phyloP scores from a whole-genome alignment of 2,888 invertebrate genomes.

The Dryomyza anilis region DNA sequence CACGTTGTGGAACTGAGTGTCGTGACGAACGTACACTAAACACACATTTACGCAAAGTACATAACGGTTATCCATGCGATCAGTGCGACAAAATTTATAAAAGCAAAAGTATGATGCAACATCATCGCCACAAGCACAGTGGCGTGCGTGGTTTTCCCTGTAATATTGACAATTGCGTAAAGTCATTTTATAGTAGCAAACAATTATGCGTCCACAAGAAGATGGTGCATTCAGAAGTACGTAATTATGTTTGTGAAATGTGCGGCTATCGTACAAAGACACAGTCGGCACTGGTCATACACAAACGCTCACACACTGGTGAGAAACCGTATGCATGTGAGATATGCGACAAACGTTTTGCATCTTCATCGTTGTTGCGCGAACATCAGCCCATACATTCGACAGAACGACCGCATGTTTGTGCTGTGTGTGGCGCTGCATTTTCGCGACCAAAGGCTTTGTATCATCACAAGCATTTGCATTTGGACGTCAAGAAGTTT shows the following conservation, averaged over 20 bases:
- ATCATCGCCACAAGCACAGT: conserved; percentile 45
- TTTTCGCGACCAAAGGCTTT: conserved; percentile 47
- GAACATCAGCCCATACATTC: conserved; percentile 41
- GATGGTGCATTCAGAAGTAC: conserved; percentile 44
- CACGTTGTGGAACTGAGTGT: conserved; percentile 31
- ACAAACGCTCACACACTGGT: conserved; percentile 51
- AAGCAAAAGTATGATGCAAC: conserved; percentile 42
- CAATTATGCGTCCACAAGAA: conserved; percentile 43
- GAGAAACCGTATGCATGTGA: conserved; percentile 47
- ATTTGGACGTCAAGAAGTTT: conserved; percentile 47
- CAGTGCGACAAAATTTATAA: conserved; percentile 47
- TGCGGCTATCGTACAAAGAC: conserved; percentile 38
- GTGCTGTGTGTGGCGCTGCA: conserved; percentile 43
- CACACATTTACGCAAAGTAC: conserved; percentile 27
- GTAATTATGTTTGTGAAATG: conserved; percentile 39
- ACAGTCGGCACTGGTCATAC: conserved; percentile 49
- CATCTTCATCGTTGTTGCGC: conserved; percentile 36
- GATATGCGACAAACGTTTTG: conserved; percentile 37
- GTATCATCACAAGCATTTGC: conserved; percentile 47
- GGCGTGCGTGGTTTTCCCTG: conserved; percentile 45
- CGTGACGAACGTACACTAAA: conserved; percentile 29
- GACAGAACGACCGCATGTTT: conserved; percentile 40
- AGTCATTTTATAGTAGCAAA: conserved; percentile 45
- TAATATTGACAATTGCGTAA: conserved; percentile 46
- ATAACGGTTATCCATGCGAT: conserved; percentile 32